A percentile compares a stretch with the other conserved stretches of the same genome.
Conservation (phyloP, 2,113 vertebrate species). For the Pica pica region DNA sequence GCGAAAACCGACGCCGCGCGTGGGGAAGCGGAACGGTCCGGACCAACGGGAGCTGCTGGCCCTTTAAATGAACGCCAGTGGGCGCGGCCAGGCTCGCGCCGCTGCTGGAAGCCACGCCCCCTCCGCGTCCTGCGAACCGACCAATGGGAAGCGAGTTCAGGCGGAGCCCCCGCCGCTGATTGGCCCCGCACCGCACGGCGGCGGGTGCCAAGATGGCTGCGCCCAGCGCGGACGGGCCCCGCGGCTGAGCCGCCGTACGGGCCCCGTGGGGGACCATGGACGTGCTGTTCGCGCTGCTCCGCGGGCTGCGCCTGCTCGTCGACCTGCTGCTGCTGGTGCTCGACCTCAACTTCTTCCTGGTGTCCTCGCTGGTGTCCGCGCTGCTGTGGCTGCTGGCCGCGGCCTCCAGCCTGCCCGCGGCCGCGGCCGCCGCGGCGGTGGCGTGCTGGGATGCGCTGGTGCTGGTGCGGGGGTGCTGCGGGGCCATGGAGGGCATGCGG, state of each 20-base stretch:
- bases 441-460: slow-evolving; percentile 76
- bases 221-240: neutral
- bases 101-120: neutral
- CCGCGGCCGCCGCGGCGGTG: slow-evolving; percentile 61
- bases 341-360: slow-evolving; percentile 88
- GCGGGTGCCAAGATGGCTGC: neutral
- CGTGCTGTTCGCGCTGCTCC: slow-evolving; percentile 77
- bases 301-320: slow-evolving; percentile 75
- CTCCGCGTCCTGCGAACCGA: slow-evolving; percentile 43
- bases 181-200: neutral
- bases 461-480: slow-evolving; percentile 70
- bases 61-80: neutral
- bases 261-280: slow-evolving; percentile 72
- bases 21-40: rapidly evolving
- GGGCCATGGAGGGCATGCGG: slow-evolving; percentile 83
- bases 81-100: neutral
- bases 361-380: slow-evolving; percentile 80
- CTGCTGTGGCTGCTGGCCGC: slow-evolving; percentile 75
- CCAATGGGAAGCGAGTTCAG: neutral
- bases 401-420: slow-evolving; percentile 74
- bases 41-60: rapidly evolving
- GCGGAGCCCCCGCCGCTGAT: neutral
- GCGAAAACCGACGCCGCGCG: rapidly evolving
- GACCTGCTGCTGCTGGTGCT: slow-evolving; percentile 81
- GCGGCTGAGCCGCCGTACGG: neutral